Evolutionary conservation across 2,888 invertebrate genomes (phyloP), one percentile per base, ranked within the genome.

Genomic region (Drosophila mimica): DNA sequence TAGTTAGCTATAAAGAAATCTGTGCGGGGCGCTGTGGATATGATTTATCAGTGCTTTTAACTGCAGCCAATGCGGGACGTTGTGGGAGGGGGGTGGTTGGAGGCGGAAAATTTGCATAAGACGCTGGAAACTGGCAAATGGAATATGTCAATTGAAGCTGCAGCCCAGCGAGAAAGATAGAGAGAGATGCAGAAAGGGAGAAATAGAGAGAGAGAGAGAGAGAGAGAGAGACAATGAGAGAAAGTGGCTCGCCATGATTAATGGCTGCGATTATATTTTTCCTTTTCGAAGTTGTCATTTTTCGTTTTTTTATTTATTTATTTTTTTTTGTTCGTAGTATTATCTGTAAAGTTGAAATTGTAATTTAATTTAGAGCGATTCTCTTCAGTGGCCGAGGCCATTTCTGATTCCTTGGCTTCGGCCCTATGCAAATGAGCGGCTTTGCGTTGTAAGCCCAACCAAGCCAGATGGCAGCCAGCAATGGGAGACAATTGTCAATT

Each of bases 41-140:
- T 88, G 91, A 88, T 91, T 88, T 91, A 88, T 91, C 88, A 91
- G 83, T 90, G 88, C 91, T 91, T 91, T 88, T 91, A 85, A 78
- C 65, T 86, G 88, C 87, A 91, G 91, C 77, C 83, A 75, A 87
- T 82, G 76, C 71, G 60, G 43, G 20, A 3, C 43, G 43, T 25
- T 38, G 46, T 34, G 4, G 2, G 13, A 15, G 33, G n/a, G 40
- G 9, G 6, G 0, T n/a, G n/a, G n/a, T n/a, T 20, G 3, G 38
- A 36, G 60, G 63, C 34, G 36, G 9, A 9, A 70, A 68, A 68
- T 68, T 68, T 71, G 72, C 68, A 68, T 68, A 68, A 68, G 68
- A 68, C 68, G 49, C 34, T 67, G 31, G 46, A 65, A 57, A 65
- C 74, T 70, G 62, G 70, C 57, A 77, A 89, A 88, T 85, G 86